phyloP scores from a whole-genome alignment of 2,797 vertebrate species.

The Limosa lapponica region DNA sequence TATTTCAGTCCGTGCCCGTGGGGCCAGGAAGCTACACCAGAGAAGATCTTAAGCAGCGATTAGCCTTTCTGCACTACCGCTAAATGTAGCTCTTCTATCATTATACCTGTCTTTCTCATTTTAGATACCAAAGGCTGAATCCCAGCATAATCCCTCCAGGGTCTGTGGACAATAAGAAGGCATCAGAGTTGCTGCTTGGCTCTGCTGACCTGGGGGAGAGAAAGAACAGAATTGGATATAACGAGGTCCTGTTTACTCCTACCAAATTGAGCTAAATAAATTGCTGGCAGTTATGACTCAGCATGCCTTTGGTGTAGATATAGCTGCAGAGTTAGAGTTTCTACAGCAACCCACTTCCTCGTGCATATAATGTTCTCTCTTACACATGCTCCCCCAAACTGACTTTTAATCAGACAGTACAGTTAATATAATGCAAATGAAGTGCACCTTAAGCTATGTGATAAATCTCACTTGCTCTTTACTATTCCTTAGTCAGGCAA shows the following conservation, averaged over 20 bases:
- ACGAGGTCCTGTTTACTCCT: constrained; percentile 59
- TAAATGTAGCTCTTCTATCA: background rate
- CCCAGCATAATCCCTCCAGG: constrained; percentile 78
- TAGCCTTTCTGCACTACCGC: background rate
- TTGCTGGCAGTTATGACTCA: constrained; percentile 36
- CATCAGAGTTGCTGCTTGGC: constrained; percentile 75
- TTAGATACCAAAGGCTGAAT: constrained; percentile 81
- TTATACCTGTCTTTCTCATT: background rate
- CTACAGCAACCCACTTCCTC: constrained; percentile 61
- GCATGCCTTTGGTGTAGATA: constrained; percentile 24
- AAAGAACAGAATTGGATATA: constrained; percentile 78
- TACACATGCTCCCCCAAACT: background rate
- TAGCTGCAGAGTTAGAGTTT: constrained; percentile 48
- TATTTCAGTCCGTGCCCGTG: background rate
- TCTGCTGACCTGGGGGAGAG: constrained; percentile 64
- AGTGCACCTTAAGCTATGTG: background rate
- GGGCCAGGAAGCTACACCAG: background rate
- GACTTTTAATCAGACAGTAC: constrained; percentile 53
- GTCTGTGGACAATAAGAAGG: constrained; percentile 79
- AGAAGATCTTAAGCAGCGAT: background rate
- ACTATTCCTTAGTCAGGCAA: constrained; percentile 49
- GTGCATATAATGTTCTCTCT: constrained; percentile 15
- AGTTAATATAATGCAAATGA: constrained; percentile 46
- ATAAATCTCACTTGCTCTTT: constrained; percentile 56
- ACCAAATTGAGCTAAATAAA: constrained; percentile 11